Evolutionary conservation across 2,888 invertebrate species (phyloP), one percentile per base, ranked within the genome.

Genomic region (Allygus modestus): DNA sequence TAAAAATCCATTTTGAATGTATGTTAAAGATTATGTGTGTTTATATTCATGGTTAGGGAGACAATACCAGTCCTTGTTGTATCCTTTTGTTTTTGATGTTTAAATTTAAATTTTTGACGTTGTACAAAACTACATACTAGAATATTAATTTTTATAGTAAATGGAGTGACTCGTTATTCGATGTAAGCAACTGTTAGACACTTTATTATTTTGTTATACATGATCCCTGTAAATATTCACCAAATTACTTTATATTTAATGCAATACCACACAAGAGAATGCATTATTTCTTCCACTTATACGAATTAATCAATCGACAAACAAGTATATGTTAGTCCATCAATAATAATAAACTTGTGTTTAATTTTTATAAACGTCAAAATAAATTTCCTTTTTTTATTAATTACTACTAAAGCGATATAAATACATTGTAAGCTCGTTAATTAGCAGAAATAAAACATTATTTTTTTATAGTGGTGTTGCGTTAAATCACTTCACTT

Each of bases 11-110:
- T 85, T 73, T 69, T 85, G 85, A 82, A 83, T 85, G 81, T 75
- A 54, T 85, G 85, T 85, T 81, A 73, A 73, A 75, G 81, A 79
- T 61, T 84, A 46, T 46, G 75, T 85, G 84, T 84, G 85, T 85
- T 77, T 85, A 79, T 85, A 85, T 69, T 83, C 73, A 81, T 84
- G 54, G 81, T 84, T 69, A 84, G 79, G 69, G 79, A 81, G 79
- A 84, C 79, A 84, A 79, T 84, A 84, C 77, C 65, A 65, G 33
- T 75, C 71, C 75, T 83, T 81, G 79, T 79, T 69, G 51, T 84
- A 69, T 26, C 58, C 28, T 31, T 71, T 51, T 51, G 41, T 9
- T 81, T 84, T 69, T 31, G 54, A 81, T 77, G 77, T 84, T 84
- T 51, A n/a, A 84, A 73, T 65, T 83, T 54, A 12, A 79, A 79